These are phyloP conservation scores for Chrysina gloriosa DNA, from an alignment of 2,888 invertebrate species.

Conservation along the genomic window DNA sequence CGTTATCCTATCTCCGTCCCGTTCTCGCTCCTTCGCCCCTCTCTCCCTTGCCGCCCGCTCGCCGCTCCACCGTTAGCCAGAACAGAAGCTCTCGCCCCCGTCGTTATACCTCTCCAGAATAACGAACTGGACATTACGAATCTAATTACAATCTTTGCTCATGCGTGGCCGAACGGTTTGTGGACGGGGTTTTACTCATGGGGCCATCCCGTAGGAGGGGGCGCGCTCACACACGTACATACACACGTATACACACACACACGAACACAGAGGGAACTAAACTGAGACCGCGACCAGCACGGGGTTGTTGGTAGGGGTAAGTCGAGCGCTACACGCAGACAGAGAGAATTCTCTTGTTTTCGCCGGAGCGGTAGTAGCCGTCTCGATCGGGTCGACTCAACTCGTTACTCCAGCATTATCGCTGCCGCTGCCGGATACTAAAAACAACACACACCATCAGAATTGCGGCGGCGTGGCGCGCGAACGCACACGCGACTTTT, in stretches of 20 bases:
- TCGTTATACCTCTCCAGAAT: constrained; percentile 54
- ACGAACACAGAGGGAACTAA: constrained; percentile 54
- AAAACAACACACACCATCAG: background rate
- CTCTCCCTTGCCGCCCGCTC: constrained; percentile 51
- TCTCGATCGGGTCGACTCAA: constrained; percentile 42
- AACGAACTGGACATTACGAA: constrained; percentile 68
- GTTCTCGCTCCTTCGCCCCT: constrained; percentile 41
- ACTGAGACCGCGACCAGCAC: constrained; percentile 56
- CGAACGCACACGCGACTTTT: too few relatives aligned
- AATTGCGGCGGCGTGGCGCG: too few relatives aligned
- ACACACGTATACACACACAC: background rate
- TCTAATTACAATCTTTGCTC: constrained; percentile 69
- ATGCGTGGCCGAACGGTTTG: constrained; percentile 63
- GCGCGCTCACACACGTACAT: background rate
- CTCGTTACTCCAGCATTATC: background rate
- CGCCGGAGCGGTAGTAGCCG: constrained; percentile 45
- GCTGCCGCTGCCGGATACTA: background rate
- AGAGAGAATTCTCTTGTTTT: constrained; percentile 49
- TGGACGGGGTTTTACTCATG: constrained; percentile 59
- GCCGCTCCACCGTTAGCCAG: constrained; percentile 50
- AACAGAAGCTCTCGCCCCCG: constrained; percentile 46
- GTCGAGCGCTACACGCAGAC: constrained; percentile 48
- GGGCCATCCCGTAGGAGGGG: constrained; percentile 51
- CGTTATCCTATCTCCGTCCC: constrained; percentile 1
- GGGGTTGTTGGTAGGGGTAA: constrained; percentile 61